phyloP scores from a whole-genome alignment of 1,140 invertebrate species.

The Caerostris extrusa region DNA sequence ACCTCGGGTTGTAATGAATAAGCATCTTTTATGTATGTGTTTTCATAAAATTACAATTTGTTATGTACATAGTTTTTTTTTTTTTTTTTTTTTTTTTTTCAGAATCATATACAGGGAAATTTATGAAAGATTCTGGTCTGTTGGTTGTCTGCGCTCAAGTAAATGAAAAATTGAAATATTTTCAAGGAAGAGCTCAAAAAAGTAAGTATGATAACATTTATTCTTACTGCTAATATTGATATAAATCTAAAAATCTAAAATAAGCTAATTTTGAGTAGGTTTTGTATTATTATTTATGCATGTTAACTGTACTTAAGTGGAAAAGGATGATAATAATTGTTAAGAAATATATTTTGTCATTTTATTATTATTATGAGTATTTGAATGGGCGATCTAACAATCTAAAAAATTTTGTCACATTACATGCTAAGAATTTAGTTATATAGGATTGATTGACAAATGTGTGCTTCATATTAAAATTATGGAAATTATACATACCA shows the following conservation, averaged over 20 bases:
- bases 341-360: too few species aligned
- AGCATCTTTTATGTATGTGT: background rate
- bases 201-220: slow-evolving; percentile 25
- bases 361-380: too few species aligned
- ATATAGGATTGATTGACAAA: too few species aligned
- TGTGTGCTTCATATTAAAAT: too few species aligned
- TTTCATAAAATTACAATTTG: background rate
- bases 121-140: slow-evolving; percentile 73
- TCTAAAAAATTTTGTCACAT: too few species aligned
- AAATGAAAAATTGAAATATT: slow-evolving; percentile 55
- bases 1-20: background rate
- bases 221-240: too few species aligned
- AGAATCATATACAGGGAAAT: slow-evolving; percentile 75
- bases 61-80: background rate
- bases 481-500: too few species aligned
- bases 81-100: background rate
- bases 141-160: slow-evolving; percentile 69
- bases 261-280: background rate
- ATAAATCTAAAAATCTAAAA: background rate
- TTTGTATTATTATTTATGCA: background rate
- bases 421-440: too few species aligned
- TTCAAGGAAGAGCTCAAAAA: slow-evolving; percentile 55
- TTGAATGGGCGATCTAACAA: too few species aligned
- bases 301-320: background rate
- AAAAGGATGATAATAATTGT: too few species aligned